Evolutionary conservation across 1,140 invertebrate genomes (phyloP).

Genomic region (Mylabris phalerata): DNA sequence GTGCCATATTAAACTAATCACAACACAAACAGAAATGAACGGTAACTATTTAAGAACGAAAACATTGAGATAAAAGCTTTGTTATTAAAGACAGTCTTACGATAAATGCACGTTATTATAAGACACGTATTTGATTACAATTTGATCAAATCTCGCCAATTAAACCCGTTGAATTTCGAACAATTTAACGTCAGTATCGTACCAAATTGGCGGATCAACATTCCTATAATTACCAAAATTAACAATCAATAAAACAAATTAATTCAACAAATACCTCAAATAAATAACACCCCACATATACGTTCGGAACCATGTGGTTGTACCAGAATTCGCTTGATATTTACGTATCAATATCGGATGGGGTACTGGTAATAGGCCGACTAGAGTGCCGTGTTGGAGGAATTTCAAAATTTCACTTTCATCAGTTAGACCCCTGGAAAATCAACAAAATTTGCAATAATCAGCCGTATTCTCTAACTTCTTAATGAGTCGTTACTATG

Average conservation of each 20-base stretch:
- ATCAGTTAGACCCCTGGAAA: constrained; percentile 89
- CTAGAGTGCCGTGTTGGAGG: constrained; percentile 96
- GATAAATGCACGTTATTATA: neutral
- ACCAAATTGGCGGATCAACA: constrained; percentile 98
- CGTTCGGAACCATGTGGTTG: constrained; percentile 97
- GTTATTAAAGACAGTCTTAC: too few species aligned
- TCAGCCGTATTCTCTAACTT: too few species aligned
- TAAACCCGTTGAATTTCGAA: constrained; percentile 93
- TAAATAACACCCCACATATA: constrained; percentile 99
- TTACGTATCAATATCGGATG: constrained; percentile 98
- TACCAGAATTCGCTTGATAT: constrained; percentile 97
- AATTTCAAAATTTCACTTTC: constrained; percentile 99
- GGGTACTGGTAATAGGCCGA: constrained; percentile 95
- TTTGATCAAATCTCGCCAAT: neutral
- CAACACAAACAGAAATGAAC: neutral
- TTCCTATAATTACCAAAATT: constrained; percentile 62
- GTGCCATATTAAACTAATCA: neutral
- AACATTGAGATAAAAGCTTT: too few species aligned
- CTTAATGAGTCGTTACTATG: too few species aligned
- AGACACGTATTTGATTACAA: neutral
- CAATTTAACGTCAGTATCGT: constrained; percentile 96
- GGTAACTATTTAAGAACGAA: neutral
- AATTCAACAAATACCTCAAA: constrained; percentile 60
- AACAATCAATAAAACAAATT: neutral
- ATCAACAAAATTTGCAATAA: neutral